Evolutionary conservation across 2,797 vertebrate genomes (phyloP).

Genomic region (Tadarida brasiliensis): DNA sequence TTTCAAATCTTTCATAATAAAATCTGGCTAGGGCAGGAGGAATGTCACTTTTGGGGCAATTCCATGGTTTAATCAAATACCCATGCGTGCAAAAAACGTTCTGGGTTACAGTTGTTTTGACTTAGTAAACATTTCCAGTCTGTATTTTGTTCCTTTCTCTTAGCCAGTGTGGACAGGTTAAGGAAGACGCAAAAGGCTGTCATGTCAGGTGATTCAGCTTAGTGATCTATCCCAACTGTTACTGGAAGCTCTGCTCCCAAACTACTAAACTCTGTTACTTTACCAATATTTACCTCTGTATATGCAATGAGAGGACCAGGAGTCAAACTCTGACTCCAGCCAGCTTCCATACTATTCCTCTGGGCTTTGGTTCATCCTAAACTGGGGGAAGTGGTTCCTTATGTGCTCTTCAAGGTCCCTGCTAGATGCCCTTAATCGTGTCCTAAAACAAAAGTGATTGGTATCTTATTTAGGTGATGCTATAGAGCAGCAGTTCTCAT

Average conservation of each 20-base stretch:
- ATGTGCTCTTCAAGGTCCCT: background rate
- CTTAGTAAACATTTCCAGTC: background rate
- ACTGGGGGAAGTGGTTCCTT: background rate
- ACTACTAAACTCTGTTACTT: background rate
- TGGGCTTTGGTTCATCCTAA: background rate
- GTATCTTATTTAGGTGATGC: background rate
- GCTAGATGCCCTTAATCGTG: background rate
- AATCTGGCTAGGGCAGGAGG: background rate
- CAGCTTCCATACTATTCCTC: background rate
- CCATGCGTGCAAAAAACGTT: background rate
- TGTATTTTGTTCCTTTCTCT: background rate
- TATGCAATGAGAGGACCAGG: background rate
- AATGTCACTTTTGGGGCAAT: background rate
- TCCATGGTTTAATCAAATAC: background rate
- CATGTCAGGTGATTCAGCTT: background rate
- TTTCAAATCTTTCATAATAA: slow-evolving; percentile 24
- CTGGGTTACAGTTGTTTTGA: background rate
- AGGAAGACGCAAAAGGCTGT: background rate
- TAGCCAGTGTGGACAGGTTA: background rate
- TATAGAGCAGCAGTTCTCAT: background rate
- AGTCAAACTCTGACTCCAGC: background rate
- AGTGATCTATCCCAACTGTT: background rate
- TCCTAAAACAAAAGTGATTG: background rate
- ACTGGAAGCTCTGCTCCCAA: background rate
- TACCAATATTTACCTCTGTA: background rate